A percentile compares a stretch with the other conserved stretches of the same genome.
These are phyloP conservation scores for Macrosiphum euphorbiae DNA, from an alignment of 2,888 invertebrate genomes.

Conservation along the genomic window DNA sequence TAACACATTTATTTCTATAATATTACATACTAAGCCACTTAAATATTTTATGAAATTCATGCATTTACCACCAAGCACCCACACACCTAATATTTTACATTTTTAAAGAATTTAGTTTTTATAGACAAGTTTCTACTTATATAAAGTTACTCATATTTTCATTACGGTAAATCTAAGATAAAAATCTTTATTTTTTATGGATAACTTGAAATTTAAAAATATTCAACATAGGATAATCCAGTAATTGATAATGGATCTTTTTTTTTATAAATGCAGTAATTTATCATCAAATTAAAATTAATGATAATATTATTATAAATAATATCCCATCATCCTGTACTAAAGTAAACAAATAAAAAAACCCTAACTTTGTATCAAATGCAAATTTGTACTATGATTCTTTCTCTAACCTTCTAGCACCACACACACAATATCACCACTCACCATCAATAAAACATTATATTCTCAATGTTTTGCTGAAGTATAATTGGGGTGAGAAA, in stretches of 20 bases:
- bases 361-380: not conserved
- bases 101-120: not conserved
- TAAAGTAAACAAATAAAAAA: not conserved
- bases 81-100: not conserved
- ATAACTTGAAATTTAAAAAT: not conserved
- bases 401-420: not conserved
- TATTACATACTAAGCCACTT: slow-evolving; percentile 33
- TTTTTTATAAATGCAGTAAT: not conserved
- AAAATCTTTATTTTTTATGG: not conserved
- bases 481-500: not conserved
- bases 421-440: not conserved
- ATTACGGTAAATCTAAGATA: not conserved
- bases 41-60: slow-evolving; percentile 19
- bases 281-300: not conserved
- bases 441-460: not conserved
- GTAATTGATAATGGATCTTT: not conserved
- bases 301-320: not conserved
- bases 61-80: slow-evolving; percentile 34
- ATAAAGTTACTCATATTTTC: not conserved
- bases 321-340: not conserved
- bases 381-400: not conserved
- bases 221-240: not conserved
- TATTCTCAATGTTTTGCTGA: not conserved
- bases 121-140: not conserved
- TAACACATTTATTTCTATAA: not conserved